Evolutionary conservation across 2,888 invertebrate species (phyloP).

Genomic region (Scaptomyza flava): DNA sequence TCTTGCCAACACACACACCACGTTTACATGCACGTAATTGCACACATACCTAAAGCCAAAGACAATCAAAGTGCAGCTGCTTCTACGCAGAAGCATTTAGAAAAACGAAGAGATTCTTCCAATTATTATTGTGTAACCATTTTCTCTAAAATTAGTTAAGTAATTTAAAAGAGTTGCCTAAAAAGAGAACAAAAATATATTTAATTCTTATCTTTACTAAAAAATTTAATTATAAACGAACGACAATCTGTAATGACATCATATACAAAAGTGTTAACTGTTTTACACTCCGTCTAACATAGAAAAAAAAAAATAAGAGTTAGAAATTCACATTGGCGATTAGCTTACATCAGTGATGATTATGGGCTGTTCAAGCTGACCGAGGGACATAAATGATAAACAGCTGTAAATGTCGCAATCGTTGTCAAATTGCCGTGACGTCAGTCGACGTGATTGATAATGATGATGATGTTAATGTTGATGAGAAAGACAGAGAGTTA

Average conservation of each 20-base stretch:
- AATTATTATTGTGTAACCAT: too few species aligned
- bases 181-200: too few species aligned
- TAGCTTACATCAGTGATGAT: slow-evolving; percentile 1
- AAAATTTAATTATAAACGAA: too few species aligned
- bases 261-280: too few species aligned
- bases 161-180: too few species aligned
- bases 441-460: slow-evolving; percentile 51
- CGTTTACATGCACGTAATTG: slow-evolving; percentile 24
- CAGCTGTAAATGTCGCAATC: slow-evolving; percentile 77
- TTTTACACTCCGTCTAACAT: too few species aligned
- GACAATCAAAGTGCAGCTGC: slow-evolving; percentile 32
- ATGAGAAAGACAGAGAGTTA: slow-evolving; percentile 1
- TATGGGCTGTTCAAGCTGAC: slow-evolving; percentile 52
- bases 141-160: too few species aligned
- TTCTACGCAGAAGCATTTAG: slow-evolving; percentile 5
- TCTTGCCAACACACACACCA: not conserved
- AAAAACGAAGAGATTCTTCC: too few species aligned
- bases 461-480: slow-evolving; percentile 3
- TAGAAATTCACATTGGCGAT: too few species aligned
- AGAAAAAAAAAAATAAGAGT: too few species aligned
- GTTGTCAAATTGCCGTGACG: slow-evolving; percentile 69
- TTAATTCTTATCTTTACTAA: too few species aligned
- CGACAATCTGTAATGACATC: too few species aligned
- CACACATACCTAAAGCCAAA: slow-evolving; percentile 32
- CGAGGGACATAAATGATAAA: slow-evolving; percentile 41